Evolutionary conservation across 2,113 vertebrate species (phyloP).

Genomic region (Oostethus manadensis): DNA sequence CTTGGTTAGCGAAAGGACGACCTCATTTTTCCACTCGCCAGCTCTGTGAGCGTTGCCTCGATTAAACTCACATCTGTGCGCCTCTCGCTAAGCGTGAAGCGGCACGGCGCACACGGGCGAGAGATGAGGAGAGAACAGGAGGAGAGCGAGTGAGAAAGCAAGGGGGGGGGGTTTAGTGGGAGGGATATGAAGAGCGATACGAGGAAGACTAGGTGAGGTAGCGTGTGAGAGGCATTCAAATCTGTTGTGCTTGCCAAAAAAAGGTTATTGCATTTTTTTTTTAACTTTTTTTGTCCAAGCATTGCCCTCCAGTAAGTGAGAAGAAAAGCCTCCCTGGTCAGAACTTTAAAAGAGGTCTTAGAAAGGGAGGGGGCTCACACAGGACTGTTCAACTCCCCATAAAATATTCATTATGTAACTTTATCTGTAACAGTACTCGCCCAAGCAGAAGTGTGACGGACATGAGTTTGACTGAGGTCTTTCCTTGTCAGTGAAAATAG

Average conservation of each 20-base stretch:
- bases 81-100: conserved; percentile 52
- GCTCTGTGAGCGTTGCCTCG: conserved; percentile 37
- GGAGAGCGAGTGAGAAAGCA: conserved; percentile 22
- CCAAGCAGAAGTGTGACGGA: conserved; percentile 28
- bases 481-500: not conserved
- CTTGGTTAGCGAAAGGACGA: conserved; percentile 33
- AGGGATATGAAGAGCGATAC: conserved; percentile 54
- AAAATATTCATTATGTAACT: conserved; percentile 73
- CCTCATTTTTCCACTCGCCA: conserved; percentile 29
- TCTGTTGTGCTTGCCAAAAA: conserved; percentile 36
- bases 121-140: conserved; percentile 34
- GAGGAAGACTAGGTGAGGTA: conserved; percentile 48
- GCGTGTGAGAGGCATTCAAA: conserved; percentile 44
- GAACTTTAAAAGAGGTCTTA: conserved; percentile 30
- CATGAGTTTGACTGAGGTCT: not conserved
- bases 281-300: conserved; percentile 24
- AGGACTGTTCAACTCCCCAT: conserved; percentile 53
- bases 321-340: conserved; percentile 14
- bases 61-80: conserved; percentile 68
- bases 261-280: conserved; percentile 16
- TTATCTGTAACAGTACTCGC: conserved; percentile 53
- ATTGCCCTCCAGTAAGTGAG: conserved; percentile 37
- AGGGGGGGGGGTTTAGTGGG: conserved; percentile 44
- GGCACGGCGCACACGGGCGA: conserved; percentile 35
- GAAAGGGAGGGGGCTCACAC: conserved; percentile 45